Evolutionary conservation across 2,888 invertebrate species (phyloP), one percentile per base, ranked within the genome.

Genomic region (Resseliella maxima): DNA sequence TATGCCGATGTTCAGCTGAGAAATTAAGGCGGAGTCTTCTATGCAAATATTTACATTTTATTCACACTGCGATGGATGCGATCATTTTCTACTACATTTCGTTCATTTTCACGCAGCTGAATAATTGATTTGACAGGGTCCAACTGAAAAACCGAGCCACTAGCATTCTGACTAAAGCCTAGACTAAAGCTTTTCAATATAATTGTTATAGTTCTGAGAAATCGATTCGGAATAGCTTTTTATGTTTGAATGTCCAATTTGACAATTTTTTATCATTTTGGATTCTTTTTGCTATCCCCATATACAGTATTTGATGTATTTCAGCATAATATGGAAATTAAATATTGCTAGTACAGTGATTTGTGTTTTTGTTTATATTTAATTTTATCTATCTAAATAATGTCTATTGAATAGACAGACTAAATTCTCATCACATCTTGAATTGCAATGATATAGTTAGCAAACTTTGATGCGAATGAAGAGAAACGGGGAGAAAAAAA

Each of bases 21-120:
- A 72, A 31, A 72, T 72, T 35, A 31, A 72, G 72, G 72, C 72
- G 72, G 72, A 72, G 72, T 31, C 72, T 31, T 72, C 31, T 31
- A 72, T 72, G 72, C 72, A 72, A 72, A 72, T 72, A 72, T 72
- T 72, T 35, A 72, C 72, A 72, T 72, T 72, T 72, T 27, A 72
- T 72, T 72, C 72, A 35, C 72, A 72, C 59, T 24, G 18, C n/a
- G n/a, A n/a, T 72, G 27, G 72, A 31, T 72, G 72, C 72, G 35
- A 72, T 72, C 31, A 72, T 72, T 72, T 31, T 72, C 72, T 72
- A 72, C 0, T 18, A 72, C 72, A 31, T 72, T 72, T 72, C 72
- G 72, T 15, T 72, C 24, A 59, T 59, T 72, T 72, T 72, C 72
- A 72, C 35, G 72, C 31, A 31, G 31, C 72, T 72, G 72, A 72